A percentile compares a stretch with the other conserved stretches of the same genome.
These are phyloP conservation scores for Ips nitidus DNA, from an alignment of 1,140 invertebrate species.

Conservation along the genomic window DNA sequence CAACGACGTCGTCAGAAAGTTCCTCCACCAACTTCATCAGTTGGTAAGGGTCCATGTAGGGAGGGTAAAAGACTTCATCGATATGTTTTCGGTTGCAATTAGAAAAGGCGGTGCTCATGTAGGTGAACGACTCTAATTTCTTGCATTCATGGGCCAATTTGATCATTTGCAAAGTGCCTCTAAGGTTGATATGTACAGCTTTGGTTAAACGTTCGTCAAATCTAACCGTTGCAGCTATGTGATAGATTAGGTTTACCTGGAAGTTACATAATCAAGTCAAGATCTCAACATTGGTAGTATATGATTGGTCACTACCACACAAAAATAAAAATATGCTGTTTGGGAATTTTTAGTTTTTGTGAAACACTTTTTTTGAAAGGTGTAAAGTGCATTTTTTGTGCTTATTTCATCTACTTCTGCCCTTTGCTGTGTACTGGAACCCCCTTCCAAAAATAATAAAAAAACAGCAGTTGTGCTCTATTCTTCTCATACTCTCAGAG, in stretches of 20 bases:
- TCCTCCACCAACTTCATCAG: slow-evolving; percentile 68
- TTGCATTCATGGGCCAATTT: slow-evolving; percentile 72
- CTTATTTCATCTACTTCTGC: too few relatives aligned
- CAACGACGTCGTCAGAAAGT: slow-evolving; percentile 11
- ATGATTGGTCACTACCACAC: not conserved
- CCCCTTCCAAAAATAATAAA: too few relatives aligned
- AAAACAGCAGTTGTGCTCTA: too few relatives aligned
- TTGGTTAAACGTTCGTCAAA: slow-evolving; percentile 66
- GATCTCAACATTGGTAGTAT: not conserved
- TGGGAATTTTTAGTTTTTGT: too few relatives aligned
- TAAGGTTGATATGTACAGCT: slow-evolving; percentile 67
- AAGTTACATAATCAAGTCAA: too few relatives aligned
- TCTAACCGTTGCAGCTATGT: slow-evolving; percentile 66
- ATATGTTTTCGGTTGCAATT: slow-evolving; percentile 66
- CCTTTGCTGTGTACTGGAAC: too few relatives aligned
- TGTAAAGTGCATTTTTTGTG: too few relatives aligned
- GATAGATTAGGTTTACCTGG: slow-evolving; percentile 59
- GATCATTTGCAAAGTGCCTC: slow-evolving; percentile 63
- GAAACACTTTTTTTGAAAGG: too few relatives aligned
- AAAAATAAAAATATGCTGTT: too few relatives aligned
- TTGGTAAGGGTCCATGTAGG: slow-evolving; percentile 61
- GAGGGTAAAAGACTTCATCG: slow-evolving; percentile 73
- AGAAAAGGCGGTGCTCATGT: slow-evolving; percentile 74
- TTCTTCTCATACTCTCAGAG: too few relatives aligned
- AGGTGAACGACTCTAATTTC: slow-evolving; percentile 66